Percentiles rank a stretch among this genome's conserved stretches.
These are phyloP conservation scores for Nannoperca obscura DNA, from an alignment of 2,797 vertebrate genomes.

Conservation along the genomic window DNA sequence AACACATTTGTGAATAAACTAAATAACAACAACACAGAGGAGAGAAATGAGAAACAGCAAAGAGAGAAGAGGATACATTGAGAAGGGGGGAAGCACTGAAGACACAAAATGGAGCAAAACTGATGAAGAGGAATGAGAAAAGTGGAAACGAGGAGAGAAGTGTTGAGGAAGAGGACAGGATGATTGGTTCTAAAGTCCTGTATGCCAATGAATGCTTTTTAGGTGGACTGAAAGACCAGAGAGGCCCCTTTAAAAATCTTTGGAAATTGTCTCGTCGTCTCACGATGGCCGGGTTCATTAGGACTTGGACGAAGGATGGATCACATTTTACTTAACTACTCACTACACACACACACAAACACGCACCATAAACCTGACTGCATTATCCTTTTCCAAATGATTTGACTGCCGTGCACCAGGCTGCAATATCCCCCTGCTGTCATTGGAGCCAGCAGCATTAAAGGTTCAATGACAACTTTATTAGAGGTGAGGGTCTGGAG, in stretches of 20 bases:
- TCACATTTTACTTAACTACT: slow-evolving; percentile 10
- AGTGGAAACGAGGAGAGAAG: neutral
- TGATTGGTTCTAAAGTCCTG: slow-evolving; percentile 14
- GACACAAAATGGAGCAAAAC: neutral
- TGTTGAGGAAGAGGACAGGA: neutral
- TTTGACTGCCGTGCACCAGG: slow-evolving; percentile 28
- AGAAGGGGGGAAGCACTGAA: neutral
- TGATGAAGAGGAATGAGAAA: neutral
- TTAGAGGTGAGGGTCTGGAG: slow-evolving; percentile 68
- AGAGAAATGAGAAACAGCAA: neutral
- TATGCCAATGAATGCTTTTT: neutral
- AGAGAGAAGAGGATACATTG: too few species aligned
- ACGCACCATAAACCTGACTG: slow-evolving; percentile 30
- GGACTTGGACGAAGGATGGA: neutral
- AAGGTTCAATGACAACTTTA: slow-evolving; percentile 76
- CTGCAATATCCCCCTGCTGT: slow-evolving; percentile 47
- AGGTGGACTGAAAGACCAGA: slow-evolving; percentile 3
- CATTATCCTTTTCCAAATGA: slow-evolving; percentile 39
- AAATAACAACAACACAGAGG: neutral
- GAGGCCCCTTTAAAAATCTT: neutral
- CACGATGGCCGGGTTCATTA: slow-evolving; percentile 7
- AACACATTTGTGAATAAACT: neutral
- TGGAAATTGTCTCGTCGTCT: slow-evolving; percentile 13
- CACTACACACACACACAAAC: neutral
- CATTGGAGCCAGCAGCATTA: slow-evolving; percentile 59